A percentile compares a stretch with the other conserved stretches of the same genome.
phyloP scores from a whole-genome alignment of 2,888 invertebrate genomes.

The Ormyrus pomaceus region DNA sequence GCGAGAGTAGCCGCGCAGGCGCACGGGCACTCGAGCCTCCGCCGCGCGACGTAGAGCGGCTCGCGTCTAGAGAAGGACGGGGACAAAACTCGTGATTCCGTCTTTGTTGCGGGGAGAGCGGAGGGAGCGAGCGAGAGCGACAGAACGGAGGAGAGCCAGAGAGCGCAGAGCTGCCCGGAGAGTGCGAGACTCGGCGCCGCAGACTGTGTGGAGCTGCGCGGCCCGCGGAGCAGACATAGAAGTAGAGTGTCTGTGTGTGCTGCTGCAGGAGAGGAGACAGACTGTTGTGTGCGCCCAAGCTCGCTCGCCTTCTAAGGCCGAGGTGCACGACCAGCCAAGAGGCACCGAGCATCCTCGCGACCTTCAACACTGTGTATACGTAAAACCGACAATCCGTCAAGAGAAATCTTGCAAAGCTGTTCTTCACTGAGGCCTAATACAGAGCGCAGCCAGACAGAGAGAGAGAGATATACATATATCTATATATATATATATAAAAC shows the following conservation, averaged over 20 bases:
- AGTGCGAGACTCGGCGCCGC: slow-evolving; percentile 32
- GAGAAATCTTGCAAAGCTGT: not conserved
- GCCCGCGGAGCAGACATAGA: slow-evolving; percentile 58
- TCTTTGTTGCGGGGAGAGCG: not conserved
- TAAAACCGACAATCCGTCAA: slow-evolving; percentile 73
- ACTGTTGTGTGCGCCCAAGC: slow-evolving; percentile 14
- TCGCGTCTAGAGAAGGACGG: not conserved
- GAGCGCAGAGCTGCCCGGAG: slow-evolving; percentile 6
- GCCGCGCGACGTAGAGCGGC: not conserved
- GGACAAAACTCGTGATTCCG: not conserved
- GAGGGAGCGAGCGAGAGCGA: not conserved
- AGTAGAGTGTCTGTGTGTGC: slow-evolving; percentile 56
- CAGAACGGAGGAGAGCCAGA: not conserved
- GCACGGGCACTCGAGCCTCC: not conserved
- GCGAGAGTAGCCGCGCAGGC: not conserved
- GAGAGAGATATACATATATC: slow-evolving; percentile 25
- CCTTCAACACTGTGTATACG: slow-evolving; percentile 67
- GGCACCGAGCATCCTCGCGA: slow-evolving; percentile 36
- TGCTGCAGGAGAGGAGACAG: slow-evolving; percentile 18
- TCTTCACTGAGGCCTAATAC: not conserved
- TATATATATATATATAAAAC: not conserved
- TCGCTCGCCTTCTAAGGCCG: slow-evolving; percentile 27
- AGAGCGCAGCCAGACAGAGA: slow-evolving; percentile 15
- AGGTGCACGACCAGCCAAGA: slow-evolving; percentile 1
- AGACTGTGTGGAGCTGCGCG: slow-evolving; percentile 42